Base-by-base conservation (phyloP, 2,888 invertebrate species). In the Rapana venosa region DNA sequence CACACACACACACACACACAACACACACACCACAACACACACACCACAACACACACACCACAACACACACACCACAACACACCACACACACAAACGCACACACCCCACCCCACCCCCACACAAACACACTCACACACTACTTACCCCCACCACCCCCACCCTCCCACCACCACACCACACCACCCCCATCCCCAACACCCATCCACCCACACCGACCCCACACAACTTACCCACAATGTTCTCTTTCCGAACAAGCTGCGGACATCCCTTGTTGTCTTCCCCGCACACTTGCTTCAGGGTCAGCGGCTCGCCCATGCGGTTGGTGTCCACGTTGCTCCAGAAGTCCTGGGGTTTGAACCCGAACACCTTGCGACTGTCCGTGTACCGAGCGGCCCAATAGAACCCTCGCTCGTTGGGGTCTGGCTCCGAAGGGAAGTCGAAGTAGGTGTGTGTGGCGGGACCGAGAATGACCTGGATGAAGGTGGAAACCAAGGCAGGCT, bases 311-410 rank as follows among this genome's bases (percentile, higher is more conserved):
- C 95, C 95, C 35, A 90, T 91, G 32, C 89, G 32, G 26, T 91
- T 91, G 22, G 92, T 91, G 32, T 93, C 93, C 0, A 92, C 92
- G 88, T 94, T 95, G 30, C 84, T 88, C 83, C 93, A 93, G 11
- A 94, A 90, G 87, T 93, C 90, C 36, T 92, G 93, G 0, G 95
- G 94, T 90, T 94, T 93, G 89, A 94, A 95, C 26, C 92, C 92
- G 90, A 95, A 95, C 0, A 93, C 92, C 87, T 92, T 94, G 66
- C 90, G 91, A 0, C 94, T 94, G 93, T 94, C 93, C 1, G 93
- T 93, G 92, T 92, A 95, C 20, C 95, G 92, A 0, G 95, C 93
- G 0, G 95, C 96, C 96, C 96, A 96, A 90, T 95, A 94, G 47
- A 94, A 92, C 4, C 96, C 96, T 32, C 95, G 91, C 91, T 95